Evolutionary conservation across 2,888 invertebrate genomes (phyloP).

Genomic region (Eumerus sabulonum): DNA sequence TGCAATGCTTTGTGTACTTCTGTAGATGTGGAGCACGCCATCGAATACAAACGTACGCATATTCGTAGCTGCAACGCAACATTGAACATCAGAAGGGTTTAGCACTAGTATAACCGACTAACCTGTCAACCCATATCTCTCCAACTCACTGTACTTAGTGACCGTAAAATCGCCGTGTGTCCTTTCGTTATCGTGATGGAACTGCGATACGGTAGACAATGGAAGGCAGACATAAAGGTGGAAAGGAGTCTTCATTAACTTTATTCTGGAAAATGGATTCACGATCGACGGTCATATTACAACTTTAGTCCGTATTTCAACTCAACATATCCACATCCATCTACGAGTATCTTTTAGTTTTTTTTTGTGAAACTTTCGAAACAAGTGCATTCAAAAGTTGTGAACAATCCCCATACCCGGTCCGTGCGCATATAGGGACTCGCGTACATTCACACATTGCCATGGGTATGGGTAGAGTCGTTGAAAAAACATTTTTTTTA

Average conservation of each 20-base stretch:
- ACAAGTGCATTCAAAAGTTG: constrained; percentile 22
- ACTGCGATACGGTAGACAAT: neutral
- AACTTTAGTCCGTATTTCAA: too few relatives aligned
- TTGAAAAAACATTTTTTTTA: too few relatives aligned
- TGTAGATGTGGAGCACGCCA: constrained; percentile 40
- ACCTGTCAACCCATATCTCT: constrained; percentile 7
- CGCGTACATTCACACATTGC: too few relatives aligned
- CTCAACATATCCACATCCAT: too few relatives aligned
- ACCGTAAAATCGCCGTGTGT: constrained; percentile 41
- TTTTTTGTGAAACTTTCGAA: too few relatives aligned
- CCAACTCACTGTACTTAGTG: constrained; percentile 24
- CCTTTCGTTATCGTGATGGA: constrained; percentile 38
- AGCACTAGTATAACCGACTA: constrained; percentile 30
- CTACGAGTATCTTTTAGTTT: too few relatives aligned
- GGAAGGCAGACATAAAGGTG: constrained; percentile 4
- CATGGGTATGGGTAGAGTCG: neutral
- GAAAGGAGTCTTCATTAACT: constrained; percentile 54
- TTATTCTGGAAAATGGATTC: constrained; percentile 53
- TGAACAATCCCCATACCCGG: neutral
- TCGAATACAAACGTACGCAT: constrained; percentile 2
- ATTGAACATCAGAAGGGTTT: constrained; percentile 38
- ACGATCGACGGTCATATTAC: constrained; percentile 54
- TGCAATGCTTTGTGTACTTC: constrained; percentile 9
- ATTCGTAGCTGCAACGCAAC: constrained; percentile 14
- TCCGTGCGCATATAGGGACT: constrained; percentile 5